Evolutionary conservation across 2,113 vertebrate genomes (phyloP).

Genomic region (Neodon shergylaensis): DNA sequence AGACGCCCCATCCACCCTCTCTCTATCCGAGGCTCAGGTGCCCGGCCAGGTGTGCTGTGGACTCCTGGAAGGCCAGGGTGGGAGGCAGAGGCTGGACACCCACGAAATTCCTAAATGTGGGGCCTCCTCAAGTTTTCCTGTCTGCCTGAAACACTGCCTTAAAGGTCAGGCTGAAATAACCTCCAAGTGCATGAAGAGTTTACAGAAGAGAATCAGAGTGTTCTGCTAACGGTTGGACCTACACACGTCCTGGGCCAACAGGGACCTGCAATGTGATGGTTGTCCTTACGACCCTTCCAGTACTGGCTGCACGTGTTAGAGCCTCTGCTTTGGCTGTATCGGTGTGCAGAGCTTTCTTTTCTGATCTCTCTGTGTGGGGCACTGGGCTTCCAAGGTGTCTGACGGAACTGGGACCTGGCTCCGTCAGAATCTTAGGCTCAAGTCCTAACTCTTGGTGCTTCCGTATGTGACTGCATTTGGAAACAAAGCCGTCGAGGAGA

Average conservation of each 20-base stretch:
- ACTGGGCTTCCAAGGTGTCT: background rate
- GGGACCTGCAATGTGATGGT: too few relatives aligned
- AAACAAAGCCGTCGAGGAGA: background rate
- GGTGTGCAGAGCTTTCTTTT: background rate
- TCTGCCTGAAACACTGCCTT: background rate
- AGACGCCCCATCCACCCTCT: rapidly evolving
- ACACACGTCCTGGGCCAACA: background rate
- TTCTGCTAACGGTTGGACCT: background rate
- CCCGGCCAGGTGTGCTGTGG: too few relatives aligned
- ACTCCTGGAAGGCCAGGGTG: background rate
- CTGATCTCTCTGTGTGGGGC: background rate
- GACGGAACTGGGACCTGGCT: background rate
- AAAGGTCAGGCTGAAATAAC: background rate
- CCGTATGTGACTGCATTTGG: background rate
- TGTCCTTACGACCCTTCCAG: background rate
- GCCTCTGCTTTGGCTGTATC: background rate
- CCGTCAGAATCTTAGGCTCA: background rate
- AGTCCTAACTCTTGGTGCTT: background rate
- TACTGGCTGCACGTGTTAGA: rapidly evolving
- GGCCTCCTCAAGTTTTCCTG: background rate
- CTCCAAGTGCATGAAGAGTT: background rate
- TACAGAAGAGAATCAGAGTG: background rate
- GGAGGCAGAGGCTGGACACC: background rate
- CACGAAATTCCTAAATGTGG: background rate
- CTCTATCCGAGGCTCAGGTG: background rate